These are phyloP conservation scores for Mirounga angustirostris DNA, from an alignment of 2,113 vertebrate genomes.

Conservation along the genomic window DNA sequence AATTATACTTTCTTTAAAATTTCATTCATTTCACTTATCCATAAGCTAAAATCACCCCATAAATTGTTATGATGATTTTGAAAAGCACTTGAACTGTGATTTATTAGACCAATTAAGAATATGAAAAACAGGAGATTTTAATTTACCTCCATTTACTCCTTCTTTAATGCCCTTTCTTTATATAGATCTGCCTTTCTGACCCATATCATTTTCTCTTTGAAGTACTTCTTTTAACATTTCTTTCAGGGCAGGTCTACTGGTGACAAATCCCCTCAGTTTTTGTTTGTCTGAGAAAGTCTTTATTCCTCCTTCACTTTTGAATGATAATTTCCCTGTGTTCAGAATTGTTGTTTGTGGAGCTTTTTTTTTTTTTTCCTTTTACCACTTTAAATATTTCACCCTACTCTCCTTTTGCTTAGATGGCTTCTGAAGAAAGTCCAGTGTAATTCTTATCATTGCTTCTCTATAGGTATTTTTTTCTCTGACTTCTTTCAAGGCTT, in stretches of 20 bases:
- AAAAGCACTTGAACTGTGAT: background rate
- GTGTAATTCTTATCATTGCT: background rate
- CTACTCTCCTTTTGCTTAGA: background rate
- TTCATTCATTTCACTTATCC: background rate
- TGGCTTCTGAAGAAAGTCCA: background rate
- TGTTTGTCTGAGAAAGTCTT: background rate
- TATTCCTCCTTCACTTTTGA: background rate
- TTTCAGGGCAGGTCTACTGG: background rate
- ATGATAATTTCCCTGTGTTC: background rate
- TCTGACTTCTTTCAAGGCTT: background rate
- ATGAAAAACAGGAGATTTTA: background rate
- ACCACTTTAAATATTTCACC: background rate
- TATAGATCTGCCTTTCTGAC: background rate
- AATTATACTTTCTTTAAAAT: background rate
- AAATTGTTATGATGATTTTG: background rate
- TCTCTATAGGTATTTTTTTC: background rate
- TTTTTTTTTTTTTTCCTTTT: background rate
- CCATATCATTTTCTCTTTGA: background rate
- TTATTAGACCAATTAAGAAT: background rate
- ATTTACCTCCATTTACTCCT: background rate
- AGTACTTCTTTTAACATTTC: background rate
- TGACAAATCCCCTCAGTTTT: background rate
- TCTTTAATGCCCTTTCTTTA: background rate
- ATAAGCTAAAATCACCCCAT: background rate
- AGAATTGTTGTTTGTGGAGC: background rate